Evolutionary conservation across 2,888 invertebrate species (phyloP).

Genomic region (Sericinus montela): DNA sequence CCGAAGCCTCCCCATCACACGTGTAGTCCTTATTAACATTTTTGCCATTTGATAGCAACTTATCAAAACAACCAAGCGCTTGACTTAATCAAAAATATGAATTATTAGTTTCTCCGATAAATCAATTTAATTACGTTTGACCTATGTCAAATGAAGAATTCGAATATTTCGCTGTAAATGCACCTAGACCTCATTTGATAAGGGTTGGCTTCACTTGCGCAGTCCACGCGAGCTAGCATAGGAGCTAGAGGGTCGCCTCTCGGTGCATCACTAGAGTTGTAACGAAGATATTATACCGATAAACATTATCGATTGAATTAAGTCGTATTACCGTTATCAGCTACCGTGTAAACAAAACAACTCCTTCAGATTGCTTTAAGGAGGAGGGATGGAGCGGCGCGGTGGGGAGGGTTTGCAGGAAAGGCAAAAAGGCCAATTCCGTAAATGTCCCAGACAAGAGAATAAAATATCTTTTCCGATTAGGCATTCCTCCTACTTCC

Average conservation of each 20-base stretch:
- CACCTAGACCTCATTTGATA: slow-evolving; percentile 53
- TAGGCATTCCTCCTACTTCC: too few relatives aligned
- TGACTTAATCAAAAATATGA: too few relatives aligned
- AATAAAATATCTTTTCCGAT: too few relatives aligned
- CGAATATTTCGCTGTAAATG: slow-evolving; percentile 56
- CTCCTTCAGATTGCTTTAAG: neutral
- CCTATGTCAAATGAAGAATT: slow-evolving; percentile 66
- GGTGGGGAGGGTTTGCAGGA: too few relatives aligned
- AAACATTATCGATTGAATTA: slow-evolving; percentile 40
- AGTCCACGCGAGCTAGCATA: slow-evolving; percentile 32
- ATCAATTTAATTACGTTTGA: neutral
- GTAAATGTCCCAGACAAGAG: too few relatives aligned
- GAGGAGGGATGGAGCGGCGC: neutral
- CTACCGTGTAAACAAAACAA: slow-evolving; percentile 9
- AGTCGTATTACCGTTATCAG: slow-evolving; percentile 8
- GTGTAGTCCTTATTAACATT: slow-evolving; percentile 70
- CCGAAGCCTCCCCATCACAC: slow-evolving; percentile 42
- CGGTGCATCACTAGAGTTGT: slow-evolving; percentile 39
- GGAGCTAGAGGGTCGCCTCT: slow-evolving; percentile 32
- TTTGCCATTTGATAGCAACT: slow-evolving; percentile 52
- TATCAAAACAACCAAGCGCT: slow-evolving; percentile 14
- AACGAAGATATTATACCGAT: slow-evolving; percentile 50
- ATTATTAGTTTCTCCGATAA: too few relatives aligned
- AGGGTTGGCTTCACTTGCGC: neutral
- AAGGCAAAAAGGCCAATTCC: too few relatives aligned